Evolutionary conservation across 2,797 vertebrate genomes (phyloP), one percentile per base, ranked within the genome.

Genomic region (Xerus rutilus): DNA sequence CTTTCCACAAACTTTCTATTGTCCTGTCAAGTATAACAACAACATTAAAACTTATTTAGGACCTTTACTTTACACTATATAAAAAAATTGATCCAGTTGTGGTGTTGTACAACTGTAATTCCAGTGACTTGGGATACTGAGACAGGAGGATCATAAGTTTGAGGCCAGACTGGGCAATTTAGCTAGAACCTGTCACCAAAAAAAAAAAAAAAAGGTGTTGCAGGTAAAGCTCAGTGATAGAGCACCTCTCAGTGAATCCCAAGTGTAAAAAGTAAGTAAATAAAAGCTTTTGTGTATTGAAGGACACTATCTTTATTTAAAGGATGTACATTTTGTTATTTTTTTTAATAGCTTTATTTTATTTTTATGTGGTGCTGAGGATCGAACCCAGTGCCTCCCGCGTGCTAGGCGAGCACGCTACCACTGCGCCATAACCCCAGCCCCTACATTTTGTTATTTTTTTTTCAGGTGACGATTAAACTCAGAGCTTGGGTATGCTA

Each of bases 1-100:
- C 18, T 93, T 45, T 98, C 98, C 59, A 92, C 8, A 54, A 91
- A 72, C 67, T 72, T 93, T 81, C 59, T 54, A 59, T 73, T 94
- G 65, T 97, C 88, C 98, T 98, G 57, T 59, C 74, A 94, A 94
- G 11, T 70, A 94, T 73, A 97, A 30, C 64, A 69, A 92, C 59
- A 96, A 77, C 6, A 83, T 91, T 94, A 95, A 85, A 94, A 89
- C 73, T 35, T 79, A 87, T 57, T 47, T 52, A 79, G 47, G 28
- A 79, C 13, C 54, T 14, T 93, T 89, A n/a, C 25, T 20, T 91
- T 84, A 96, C 1, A 62, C 59, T 23, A 62, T 62, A 62, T 62
- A 25, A 67, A 67, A 64, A 67, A 67, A 32, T 67, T 15, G 12
- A 67, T 28, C 5, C 10, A 3, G 25, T 25, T 57, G 7, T 6